These are phyloP conservation scores for Megalops cyprinoides DNA, from an alignment of 2,797 vertebrate species.

Conservation along the genomic window DNA sequence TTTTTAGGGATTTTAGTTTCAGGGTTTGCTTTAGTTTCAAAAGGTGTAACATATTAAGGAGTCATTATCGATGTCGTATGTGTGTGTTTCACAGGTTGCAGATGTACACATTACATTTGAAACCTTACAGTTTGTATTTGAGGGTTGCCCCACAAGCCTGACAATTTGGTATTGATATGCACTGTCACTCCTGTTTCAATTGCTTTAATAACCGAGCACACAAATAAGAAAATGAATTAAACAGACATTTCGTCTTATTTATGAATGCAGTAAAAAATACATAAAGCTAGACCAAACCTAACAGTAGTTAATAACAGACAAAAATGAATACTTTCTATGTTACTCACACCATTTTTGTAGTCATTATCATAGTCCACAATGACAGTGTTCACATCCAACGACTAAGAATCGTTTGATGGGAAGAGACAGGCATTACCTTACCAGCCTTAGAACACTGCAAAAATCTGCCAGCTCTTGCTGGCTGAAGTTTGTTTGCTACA, in stretches of 20 bases:
- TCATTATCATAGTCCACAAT: not conserved
- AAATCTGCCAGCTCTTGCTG: no score
- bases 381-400: not conserved
- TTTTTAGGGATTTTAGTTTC: not conserved
- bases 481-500: not conserved
- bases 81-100: not conserved
- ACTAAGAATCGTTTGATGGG: not conserved
- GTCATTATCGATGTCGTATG: not conserved
- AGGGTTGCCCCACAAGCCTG: not conserved
- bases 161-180: not conserved
- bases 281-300: no score
- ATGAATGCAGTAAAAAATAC: not conserved
- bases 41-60: not conserved
- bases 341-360: not conserved
- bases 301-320: not conserved
- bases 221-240: not conserved
- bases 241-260: not conserved
- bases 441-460: not conserved
- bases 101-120: not conserved
- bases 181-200: not conserved
- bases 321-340: not conserved
- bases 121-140: not conserved
- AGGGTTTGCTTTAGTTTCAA: not conserved
- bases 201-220: not conserved
- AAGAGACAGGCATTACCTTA: not conserved